Base-by-base conservation (phyloP, 2,113 vertebrate genomes). In the Prietella phreatophila region DNA sequence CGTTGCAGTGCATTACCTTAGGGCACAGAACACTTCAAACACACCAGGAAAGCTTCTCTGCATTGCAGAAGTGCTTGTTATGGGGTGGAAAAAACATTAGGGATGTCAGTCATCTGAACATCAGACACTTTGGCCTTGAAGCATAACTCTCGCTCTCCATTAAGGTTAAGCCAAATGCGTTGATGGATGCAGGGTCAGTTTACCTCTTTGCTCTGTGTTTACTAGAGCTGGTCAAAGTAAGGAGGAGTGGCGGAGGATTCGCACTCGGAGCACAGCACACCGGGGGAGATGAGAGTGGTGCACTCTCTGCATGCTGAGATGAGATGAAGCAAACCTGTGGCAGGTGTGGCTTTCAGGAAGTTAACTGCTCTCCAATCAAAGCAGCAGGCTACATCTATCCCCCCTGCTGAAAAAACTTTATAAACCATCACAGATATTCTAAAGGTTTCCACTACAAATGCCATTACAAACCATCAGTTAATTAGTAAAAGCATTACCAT, bases 1-100 rank as follows among this genome's bases (percentile, higher is more conserved):
- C 82, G 80, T 89, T 83, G 82, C 73, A 69, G 61, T 56, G 86
- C 82, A 88, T 86, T 87, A 90, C 90, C 90, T 89, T 76, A 90
- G 90, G 90, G 89, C 88, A 87, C 56, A 80, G 71, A 56, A 88
- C 61, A 86, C 79, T 89, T 92, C 90, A 90, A 88, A 91, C 86
- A 89, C 63, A 90, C 85, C 78, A 83, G 88, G 73, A 78, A 79
- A 90, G 85, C 90, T 78, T 83, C 87, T 88, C 88, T 61, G 85
- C 81, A 89, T 88, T 89, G 86, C 89, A 82, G 86, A 83, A 85
- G 71, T 86, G 84, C 87, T 91, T 84, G 73, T 91, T 91, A 90
- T 78, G 85, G 84, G 82, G 75, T 56, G 53, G 73, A 69, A 84
- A 69, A 87, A 88, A 89, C 89, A 91, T 88, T 88, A 90, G 65